Percentiles rank a stretch among this genome's conserved stretches.
These are phyloP conservation scores for Paratilapia polleni DNA, from an alignment of 2,113 vertebrate species.

Conservation along the genomic window DNA sequence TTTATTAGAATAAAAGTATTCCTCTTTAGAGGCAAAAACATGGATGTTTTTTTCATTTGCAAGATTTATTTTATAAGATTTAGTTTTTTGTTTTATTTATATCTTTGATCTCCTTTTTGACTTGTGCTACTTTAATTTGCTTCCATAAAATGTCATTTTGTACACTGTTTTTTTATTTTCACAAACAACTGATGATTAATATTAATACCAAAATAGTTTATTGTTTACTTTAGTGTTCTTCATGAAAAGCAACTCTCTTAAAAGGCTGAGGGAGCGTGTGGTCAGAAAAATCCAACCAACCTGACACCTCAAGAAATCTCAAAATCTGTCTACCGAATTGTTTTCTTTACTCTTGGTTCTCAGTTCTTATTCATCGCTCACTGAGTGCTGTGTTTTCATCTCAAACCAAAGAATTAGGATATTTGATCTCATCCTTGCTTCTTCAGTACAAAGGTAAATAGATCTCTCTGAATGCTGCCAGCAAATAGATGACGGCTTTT, in stretches of 20 bases:
- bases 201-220: background rate
- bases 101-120: background rate
- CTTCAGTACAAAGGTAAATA: slow-evolving; percentile 40
- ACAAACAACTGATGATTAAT: background rate
- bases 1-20: too few relatives aligned
- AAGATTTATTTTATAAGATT: too few relatives aligned
- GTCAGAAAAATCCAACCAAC: background rate
- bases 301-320: too few relatives aligned
- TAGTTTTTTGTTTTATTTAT: background rate
- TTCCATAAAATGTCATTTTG: background rate
- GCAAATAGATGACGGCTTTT: slow-evolving; percentile 60
- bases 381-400: background rate
- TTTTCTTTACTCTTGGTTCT: background rate
- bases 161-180: background rate
- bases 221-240: background rate
- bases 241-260: background rate
- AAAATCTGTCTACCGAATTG: background rate
- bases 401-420: slow-evolving; percentile 19
- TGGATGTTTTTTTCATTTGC: too few relatives aligned
- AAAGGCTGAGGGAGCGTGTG: background rate
- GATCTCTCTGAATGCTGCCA: slow-evolving; percentile 35
- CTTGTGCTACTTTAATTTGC: background rate
- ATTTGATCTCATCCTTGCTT: slow-evolving; percentile 18
- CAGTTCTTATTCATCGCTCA: background rate
- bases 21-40: too few relatives aligned